These are phyloP conservation scores for Struthio camelus DNA, from an alignment of 2,113 vertebrate genomes.

Conservation along the genomic window DNA sequence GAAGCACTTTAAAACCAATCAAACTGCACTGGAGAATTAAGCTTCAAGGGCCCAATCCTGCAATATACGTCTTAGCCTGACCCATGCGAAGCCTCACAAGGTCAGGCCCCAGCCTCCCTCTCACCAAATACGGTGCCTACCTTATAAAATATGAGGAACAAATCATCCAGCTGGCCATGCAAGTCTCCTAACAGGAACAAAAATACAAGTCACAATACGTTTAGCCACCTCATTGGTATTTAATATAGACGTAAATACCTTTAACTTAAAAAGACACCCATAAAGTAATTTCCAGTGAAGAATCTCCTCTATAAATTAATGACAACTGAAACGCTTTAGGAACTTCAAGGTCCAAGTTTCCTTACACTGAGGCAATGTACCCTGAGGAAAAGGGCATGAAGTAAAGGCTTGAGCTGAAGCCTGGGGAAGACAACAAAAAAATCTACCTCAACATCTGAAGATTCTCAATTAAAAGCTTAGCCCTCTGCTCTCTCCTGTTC, in stretches of 20 bases:
- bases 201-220: not conserved
- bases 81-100: accelerated
- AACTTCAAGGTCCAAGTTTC: not conserved
- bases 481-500: not conserved
- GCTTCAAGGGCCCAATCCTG: accelerated
- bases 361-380: not conserved
- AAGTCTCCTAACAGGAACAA: slow-evolving; percentile 83
- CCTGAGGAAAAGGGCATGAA: not conserved
- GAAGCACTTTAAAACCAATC: not conserved
- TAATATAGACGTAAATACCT: not conserved
- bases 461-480: not conserved
- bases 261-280: not conserved
- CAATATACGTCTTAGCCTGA: not conserved
- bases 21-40: not conserved
- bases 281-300: not conserved
- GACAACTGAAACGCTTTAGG: not conserved
- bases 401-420: not conserved
- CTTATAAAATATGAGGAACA: slow-evolving; percentile 73
- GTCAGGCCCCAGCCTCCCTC: not conserved
- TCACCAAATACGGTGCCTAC: not conserved
- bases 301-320: not conserved
- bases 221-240: not conserved
- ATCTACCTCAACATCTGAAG: not conserved
- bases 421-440: not conserved
- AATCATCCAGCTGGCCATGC: slow-evolving; percentile 91